Conservation (phyloP, 1,140 invertebrate species). For the Chironomus striatipennis region DNA sequence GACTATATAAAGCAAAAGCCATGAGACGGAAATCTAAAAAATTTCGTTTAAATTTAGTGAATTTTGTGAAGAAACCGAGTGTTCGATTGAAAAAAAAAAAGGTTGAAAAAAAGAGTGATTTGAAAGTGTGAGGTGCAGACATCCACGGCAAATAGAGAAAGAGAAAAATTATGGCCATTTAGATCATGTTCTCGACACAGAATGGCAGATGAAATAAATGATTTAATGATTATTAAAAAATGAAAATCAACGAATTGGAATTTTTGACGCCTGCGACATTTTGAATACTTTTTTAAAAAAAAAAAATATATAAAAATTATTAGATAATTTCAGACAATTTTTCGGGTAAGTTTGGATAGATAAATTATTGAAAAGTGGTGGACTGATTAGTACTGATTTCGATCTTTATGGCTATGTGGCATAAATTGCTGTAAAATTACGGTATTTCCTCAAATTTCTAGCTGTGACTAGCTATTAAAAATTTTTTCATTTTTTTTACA, state of each 20-base stretch:
- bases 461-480: too few relatives aligned
- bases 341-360: neutral
- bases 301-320: too few relatives aligned
- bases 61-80: constrained; percentile 29
- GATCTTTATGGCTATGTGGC: neutral
- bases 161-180: neutral
- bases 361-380: neutral
- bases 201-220: too few relatives aligned
- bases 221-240: neutral
- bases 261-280: neutral
- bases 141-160: neutral
- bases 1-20: neutral
- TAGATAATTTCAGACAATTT: neutral
- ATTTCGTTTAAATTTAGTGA: constrained; percentile 26
- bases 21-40: constrained; percentile 12
- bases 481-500: neutral
- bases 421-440: too few relatives aligned
- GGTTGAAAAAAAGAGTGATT: neutral
- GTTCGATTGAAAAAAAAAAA: constrained; percentile 38
- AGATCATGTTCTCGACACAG: neutral
- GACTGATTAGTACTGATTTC: neutral
- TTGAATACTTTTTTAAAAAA: neutral
- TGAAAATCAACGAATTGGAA: neutral
- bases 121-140: neutral
- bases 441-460: too few relatives aligned